Evolutionary conservation across 1,140 invertebrate genomes (phyloP).

Genomic region (Trichogramma pretiosum): DNA sequence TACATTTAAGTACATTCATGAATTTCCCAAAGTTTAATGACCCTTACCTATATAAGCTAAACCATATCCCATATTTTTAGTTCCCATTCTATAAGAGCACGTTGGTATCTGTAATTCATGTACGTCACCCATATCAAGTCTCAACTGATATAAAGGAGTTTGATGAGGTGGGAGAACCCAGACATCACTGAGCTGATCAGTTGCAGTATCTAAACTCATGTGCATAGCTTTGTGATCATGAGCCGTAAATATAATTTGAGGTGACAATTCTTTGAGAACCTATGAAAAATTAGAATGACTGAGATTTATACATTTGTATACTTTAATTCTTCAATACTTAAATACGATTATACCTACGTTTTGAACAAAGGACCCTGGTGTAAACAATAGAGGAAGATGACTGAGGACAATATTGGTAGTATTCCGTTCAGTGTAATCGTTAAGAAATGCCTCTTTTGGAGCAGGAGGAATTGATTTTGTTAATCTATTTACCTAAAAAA

Average conservation of each 20-base stretch:
- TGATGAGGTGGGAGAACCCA: conserved; percentile 42
- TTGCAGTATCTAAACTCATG: conserved; percentile 43
- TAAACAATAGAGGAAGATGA: conserved; percentile 58
- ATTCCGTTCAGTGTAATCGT: conserved; percentile 49
- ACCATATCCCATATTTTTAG: conserved; percentile 72
- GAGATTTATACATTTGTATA: neutral
- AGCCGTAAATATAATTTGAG: conserved; percentile 75
- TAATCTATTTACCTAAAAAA: conserved; percentile 62
- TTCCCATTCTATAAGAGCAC: conserved; percentile 91
- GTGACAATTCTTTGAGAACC: conserved; percentile 58
- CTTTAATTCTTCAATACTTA: conserved; percentile 1
- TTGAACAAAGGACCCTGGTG: conserved; percentile 53
- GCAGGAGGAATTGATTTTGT: conserved; percentile 43
- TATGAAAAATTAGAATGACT: conserved; percentile 28
- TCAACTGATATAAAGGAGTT: conserved; percentile 42
- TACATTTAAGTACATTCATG: conserved; percentile 2
- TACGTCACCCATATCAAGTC: conserved; percentile 46
- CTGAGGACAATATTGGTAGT: conserved; percentile 59
- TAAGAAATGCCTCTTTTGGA: conserved; percentile 48
- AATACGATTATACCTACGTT: conserved; percentile 42
- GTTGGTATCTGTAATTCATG: conserved; percentile 86
- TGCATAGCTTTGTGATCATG: conserved; percentile 70
- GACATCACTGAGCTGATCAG: conserved; percentile 43
- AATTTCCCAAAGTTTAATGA: neutral
- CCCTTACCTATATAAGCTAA: conserved; percentile 68